phyloP scores from a whole-genome alignment of 2,888 invertebrate species.

The Actias luna region DNA sequence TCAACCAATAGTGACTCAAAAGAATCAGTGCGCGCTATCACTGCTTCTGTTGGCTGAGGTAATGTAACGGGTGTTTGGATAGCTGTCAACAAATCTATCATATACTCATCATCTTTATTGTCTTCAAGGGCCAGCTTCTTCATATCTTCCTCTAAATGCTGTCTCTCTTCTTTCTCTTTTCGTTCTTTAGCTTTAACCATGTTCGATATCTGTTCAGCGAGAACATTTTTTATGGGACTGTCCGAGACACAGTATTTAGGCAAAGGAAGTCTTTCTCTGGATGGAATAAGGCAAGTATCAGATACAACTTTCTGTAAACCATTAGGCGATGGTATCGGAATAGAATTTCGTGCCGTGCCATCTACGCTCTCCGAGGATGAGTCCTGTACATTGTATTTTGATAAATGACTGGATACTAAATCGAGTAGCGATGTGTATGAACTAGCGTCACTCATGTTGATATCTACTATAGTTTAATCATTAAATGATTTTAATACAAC shows the following conservation, averaged over 20 bases:
- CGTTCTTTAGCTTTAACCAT: slow-evolving; percentile 66
- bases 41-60: slow-evolving; percentile 25
- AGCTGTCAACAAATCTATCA: slow-evolving; percentile 63
- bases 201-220: slow-evolving; percentile 62
- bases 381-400: slow-evolving; percentile 52
- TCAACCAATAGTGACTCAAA: slow-evolving; percentile 52
- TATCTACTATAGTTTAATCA: not conserved
- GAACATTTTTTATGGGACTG: slow-evolving; percentile 49
- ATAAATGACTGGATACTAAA: slow-evolving; percentile 67
- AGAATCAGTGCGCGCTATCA: slow-evolving; percentile 50
- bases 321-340: slow-evolving; percentile 25
- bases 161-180: slow-evolving; percentile 48
- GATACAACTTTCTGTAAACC: slow-evolving; percentile 34
- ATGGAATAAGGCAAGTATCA: slow-evolving; percentile 43
- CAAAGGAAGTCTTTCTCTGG: slow-evolving; percentile 46
- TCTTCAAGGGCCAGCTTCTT: slow-evolving; percentile 37
- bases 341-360: slow-evolving; percentile 27
- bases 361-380: slow-evolving; percentile 34
- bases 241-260: slow-evolving; percentile 46
- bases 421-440: slow-evolving; percentile 63
- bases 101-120: slow-evolving; percentile 42
- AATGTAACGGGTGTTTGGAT: slow-evolving; percentile 41
- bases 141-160: slow-evolving; percentile 45
- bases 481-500: not conserved
- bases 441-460: slow-evolving; percentile 57